Evolutionary conservation across 2,888 invertebrate genomes (phyloP), one percentile per base, ranked within the genome.

Genomic region (Tetranychus piercei): DNA sequence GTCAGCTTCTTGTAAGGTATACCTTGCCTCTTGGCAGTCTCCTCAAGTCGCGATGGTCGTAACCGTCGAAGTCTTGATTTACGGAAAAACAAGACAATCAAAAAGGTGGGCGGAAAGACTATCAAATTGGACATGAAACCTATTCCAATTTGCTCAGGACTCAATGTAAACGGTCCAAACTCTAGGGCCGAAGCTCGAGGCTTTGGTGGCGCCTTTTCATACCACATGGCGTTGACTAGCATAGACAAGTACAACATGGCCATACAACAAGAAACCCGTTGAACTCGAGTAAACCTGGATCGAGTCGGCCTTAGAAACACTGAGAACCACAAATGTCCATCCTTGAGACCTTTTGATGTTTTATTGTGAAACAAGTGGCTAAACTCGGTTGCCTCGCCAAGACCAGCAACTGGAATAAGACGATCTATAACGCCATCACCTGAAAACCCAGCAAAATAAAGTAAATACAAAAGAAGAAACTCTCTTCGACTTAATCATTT

Each of bases 211-310:
- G 79, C 79, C 45, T 77, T 78, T 43, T 80, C 81, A 79, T 85
- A 85, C 81, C 83, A 85, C 83, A 85, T 82, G 71, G 84, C 85
- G 77, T 84, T 85, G n/a, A 83, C 82, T 76, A 85, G 78, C 85
- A 86, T 85, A 67, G 83, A 82, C 15, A 83, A 80, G 77, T 81
- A 84, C 23, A 85, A 81, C 75, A 85, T 80, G 69, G 83, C 81
- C 74, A 85, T 81, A 76, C 84, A 84, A 77, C 83, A 83, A 18
- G 83, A 83, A 7, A 85, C 82, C 15, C 85, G 80, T 79, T 84
- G 83, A 9, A 81, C 70, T 74, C 84, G 79, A 0, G 84, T 84
- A 79, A 84, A 85, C 23, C 84, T 80, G 73, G 83, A 84, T 72
- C 82, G 80, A 0, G 83, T 83, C 6, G 85, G 84, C 23, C 85